Base-by-base conservation (phyloP, 2,888 invertebrate species). In the Eupithecia tripunctaria region DNA sequence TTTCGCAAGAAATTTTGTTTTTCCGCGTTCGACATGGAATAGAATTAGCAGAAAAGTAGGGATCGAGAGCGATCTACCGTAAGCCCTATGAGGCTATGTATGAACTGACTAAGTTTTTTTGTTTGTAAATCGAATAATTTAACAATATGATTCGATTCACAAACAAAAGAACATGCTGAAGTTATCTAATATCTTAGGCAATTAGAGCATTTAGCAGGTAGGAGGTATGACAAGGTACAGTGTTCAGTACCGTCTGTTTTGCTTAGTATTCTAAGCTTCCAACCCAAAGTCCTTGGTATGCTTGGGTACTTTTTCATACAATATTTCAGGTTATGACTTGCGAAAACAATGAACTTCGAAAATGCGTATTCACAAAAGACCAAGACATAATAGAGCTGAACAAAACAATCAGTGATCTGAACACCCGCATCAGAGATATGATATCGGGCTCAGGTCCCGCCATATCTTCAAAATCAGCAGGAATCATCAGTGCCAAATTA, bases 401-500 rank as follows among this genome's bases (percentile, higher is more conserved):
- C 73, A 91, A 89, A 82, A 90, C 91, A n/a, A 84, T 95, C 27
- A 80, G 85, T 2, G 90, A 91, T 47, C 83, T 95, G 43, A 93
- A 91, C 64, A 89, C 90, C 78, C 88, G 95, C 43, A 91, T 95
- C n/a, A 91, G 94, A 41, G 95, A 95, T 75, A 93, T 95, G 1
- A 94, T 95, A 78, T 91, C 92, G 15, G 90, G 91, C 0, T 83
- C 89, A 5, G 92, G 94, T 0, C 92, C 94, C 1, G 91, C 92
- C 1, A 93, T 94, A 76, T 93, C 94, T 10, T 89, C 93, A 2
- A 91, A 94, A 81, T 92, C 95, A 1, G 94, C 94, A 8, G 95
- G 95, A 38, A 83, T 95, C 12, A 95, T 95, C 1, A 95, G 95
- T 60, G 91, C 95, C n/a, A 96, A 96, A 89, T 95, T 96, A 73